phyloP scores from a whole-genome alignment of 2,113 vertebrate species.

The Phyllostomus discolor region DNA sequence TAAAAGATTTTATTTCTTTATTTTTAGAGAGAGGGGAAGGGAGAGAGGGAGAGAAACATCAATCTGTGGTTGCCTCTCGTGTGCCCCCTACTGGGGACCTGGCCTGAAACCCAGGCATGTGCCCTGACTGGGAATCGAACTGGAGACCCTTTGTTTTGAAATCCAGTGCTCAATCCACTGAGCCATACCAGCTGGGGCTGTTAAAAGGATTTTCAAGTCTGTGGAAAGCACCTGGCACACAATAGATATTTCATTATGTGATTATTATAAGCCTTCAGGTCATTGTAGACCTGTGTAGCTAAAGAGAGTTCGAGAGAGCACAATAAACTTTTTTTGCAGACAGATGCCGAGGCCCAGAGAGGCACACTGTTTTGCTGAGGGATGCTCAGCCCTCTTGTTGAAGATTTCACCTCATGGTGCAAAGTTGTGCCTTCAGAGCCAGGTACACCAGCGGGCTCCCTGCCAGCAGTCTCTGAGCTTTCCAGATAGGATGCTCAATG shows the following conservation, averaged over 20 bases:
- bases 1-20: no score
- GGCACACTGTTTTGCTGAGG: background rate
- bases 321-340: background rate
- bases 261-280: background rate
- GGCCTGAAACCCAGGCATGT: no score
- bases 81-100: no score
- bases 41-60: no score
- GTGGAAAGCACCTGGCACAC: background rate
- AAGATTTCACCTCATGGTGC: background rate
- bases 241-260: background rate
- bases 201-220: background rate
- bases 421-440: background rate
- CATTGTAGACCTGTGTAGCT: background rate
- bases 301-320: background rate
- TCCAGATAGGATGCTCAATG: no score
- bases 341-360: background rate
- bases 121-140: no score
- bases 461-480: background rate
- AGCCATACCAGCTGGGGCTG: no score
- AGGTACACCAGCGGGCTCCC: background rate
- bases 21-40: no score
- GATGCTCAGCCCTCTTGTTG: background rate
- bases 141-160: no score
- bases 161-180: no score
- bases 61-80: no score